A percentile compares a stretch with the other conserved stretches of the same genome.
These are phyloP conservation scores for Parnassius apollo DNA, from an alignment of 2,888 invertebrate genomes.

Conservation along the genomic window DNA sequence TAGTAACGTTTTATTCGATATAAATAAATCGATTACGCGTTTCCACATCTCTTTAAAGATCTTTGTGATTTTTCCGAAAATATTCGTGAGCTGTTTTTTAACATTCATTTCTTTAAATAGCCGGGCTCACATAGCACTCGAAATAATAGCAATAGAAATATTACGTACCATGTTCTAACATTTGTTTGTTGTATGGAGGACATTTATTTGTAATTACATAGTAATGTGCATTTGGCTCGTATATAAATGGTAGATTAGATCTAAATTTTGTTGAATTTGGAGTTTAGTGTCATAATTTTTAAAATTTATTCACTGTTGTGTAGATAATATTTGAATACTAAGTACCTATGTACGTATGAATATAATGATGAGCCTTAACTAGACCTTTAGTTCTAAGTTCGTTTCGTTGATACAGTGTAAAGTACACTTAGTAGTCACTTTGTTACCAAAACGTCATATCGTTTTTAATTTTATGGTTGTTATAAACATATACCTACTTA, in stretches of 20 bases:
- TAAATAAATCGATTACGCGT: slow-evolving; percentile 19
- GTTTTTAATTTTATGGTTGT: slow-evolving; percentile 46
- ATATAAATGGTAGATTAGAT: slow-evolving; percentile 63
- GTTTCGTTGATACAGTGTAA: slow-evolving; percentile 64
- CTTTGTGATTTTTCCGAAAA: slow-evolving; percentile 19
- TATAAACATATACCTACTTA: slow-evolving; percentile 40
- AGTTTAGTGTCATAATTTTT: slow-evolving; percentile 66
- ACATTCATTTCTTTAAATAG: slow-evolving; percentile 6
- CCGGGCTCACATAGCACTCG: slow-evolving; percentile 1
- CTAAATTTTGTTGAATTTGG: slow-evolving; percentile 68
- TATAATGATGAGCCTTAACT: slow-evolving; percentile 69
- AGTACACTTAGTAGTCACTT: slow-evolving; percentile 47
- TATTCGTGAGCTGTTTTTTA: slow-evolving; percentile 11
- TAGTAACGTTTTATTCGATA: slow-evolving; percentile 33
- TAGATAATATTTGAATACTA: slow-evolving; percentile 56
- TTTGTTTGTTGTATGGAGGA: slow-evolving; percentile 31
- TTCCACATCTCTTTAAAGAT: slow-evolving; percentile 29
- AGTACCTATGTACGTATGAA: slow-evolving; percentile 48
- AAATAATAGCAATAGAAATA: neutral
- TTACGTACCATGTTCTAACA: neutral
- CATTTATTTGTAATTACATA: slow-evolving; percentile 36
- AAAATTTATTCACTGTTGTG: slow-evolving; percentile 75
- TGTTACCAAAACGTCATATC: slow-evolving; percentile 51
- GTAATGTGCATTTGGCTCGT: slow-evolving; percentile 55
- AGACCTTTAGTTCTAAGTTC: slow-evolving; percentile 64